Evolutionary conservation across 2,113 vertebrate species (phyloP).

Genomic region (Dolichallabes microphthalmus): DNA sequence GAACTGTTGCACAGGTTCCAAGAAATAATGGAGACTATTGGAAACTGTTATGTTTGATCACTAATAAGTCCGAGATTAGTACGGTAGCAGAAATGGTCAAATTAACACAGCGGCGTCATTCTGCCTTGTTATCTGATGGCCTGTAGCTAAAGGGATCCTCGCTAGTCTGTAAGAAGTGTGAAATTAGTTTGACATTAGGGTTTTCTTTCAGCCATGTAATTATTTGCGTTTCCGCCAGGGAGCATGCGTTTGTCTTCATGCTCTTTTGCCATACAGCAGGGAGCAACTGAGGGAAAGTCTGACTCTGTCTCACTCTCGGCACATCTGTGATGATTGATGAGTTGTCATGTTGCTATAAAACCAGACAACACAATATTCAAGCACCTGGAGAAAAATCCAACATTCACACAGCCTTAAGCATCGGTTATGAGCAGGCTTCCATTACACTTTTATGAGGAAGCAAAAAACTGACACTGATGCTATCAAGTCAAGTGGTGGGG

Average conservation of each 20-base stretch:
- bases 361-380: conserved; percentile 41
- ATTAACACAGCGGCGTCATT: not conserved
- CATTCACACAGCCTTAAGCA: conserved; percentile 24
- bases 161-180: conserved; percentile 1
- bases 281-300: conserved; percentile 11
- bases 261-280: not conserved
- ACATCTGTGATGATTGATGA: conserved; percentile 54
- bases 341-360: conserved; percentile 50
- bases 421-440: conserved; percentile 39
- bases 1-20: not conserved
- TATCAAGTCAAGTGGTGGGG: conserved; percentile 37
- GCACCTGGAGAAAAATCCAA: conserved; percentile 43
- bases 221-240: conserved; percentile 46
- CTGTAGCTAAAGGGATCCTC: not conserved
- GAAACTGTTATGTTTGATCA: not conserved
- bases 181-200: conserved; percentile 37
- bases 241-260: conserved; percentile 15
- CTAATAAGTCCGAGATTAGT: not conserved
- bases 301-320: conserved; percentile 24
- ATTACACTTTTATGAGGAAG: conserved; percentile 10
- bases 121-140: not conserved
- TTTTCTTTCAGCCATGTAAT: conserved; percentile 37
- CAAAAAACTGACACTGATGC: conserved; percentile 33
- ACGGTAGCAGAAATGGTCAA: not conserved
- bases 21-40: not conserved